Conservation (phyloP, 2,113 vertebrate genomes). For the Dryoscopus gambensis region DNA sequence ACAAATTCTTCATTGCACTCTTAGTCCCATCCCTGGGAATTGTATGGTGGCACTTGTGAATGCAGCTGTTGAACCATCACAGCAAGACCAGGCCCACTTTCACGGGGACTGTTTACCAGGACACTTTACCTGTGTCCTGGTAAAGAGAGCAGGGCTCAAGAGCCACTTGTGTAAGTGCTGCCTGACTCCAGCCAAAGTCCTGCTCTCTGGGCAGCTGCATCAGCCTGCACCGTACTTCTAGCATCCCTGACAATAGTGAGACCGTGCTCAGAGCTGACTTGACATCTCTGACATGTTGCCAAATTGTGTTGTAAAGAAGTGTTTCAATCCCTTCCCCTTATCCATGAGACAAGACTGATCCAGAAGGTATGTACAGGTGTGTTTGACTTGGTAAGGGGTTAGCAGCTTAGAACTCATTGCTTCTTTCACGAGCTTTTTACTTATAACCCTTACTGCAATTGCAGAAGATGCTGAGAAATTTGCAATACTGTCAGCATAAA, state of each 20-base stretch:
- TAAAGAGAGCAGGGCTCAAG: not conserved
- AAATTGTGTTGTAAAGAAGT: not conserved
- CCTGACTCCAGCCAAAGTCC: not conserved
- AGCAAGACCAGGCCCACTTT: accelerated
- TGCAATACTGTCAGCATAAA: not conserved
- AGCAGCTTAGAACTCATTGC: not conserved
- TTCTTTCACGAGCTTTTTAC: not conserved
- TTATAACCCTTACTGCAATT: not conserved
- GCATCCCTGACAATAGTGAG: not conserved
- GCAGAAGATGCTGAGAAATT: not conserved
- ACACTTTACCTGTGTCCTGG: not conserved
- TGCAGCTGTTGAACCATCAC: accelerated
- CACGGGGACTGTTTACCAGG: too few relatives aligned
- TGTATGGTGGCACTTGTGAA: not conserved
- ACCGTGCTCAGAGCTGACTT: not conserved
- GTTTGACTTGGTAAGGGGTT: not conserved
- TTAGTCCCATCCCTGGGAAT: not conserved
- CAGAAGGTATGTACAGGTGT: not conserved
- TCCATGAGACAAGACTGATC: not conserved
- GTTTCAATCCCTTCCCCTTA: not conserved
- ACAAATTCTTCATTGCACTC: not conserved
- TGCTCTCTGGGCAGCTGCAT: not conserved
- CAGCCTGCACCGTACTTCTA: accelerated
- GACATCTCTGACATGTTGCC: not conserved
- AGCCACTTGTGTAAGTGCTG: accelerated